Evolutionary conservation across 2,888 invertebrate species (phyloP).

Genomic region (Octonoba sinensis): DNA sequence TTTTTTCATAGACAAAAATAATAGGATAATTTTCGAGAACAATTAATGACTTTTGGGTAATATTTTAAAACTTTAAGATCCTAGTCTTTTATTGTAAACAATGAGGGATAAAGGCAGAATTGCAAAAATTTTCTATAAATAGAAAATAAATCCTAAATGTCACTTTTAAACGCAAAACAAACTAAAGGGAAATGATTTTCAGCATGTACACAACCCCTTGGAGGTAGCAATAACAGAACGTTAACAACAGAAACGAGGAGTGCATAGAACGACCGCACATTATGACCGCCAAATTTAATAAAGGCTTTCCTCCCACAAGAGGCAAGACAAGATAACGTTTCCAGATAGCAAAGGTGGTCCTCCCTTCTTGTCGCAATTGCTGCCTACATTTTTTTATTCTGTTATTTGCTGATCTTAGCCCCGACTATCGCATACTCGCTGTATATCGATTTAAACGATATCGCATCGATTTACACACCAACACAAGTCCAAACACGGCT

Average conservation of each 20-base stretch:
- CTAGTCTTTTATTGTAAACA: too few relatives aligned
- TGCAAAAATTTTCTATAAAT: too few relatives aligned
- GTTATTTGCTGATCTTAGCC: constrained; percentile 16
- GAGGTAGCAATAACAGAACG: constrained; percentile 11
- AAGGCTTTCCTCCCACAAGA: constrained; percentile 17
- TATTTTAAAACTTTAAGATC: too few relatives aligned
- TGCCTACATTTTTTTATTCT: neutral
- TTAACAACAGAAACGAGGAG: constrained; percentile 29
- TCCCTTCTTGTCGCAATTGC: constrained; percentile 37
- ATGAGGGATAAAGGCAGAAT: too few relatives aligned
- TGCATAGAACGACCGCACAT: constrained; percentile 17
- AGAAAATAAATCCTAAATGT: too few relatives aligned
- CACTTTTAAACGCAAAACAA: too few relatives aligned
- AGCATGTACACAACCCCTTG: constrained; percentile 3
- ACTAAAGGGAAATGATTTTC: neutral
- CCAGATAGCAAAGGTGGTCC: constrained; percentile 35
- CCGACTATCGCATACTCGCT: constrained; percentile 16
- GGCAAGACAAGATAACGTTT: constrained; percentile 21
- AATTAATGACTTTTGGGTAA: too few relatives aligned
- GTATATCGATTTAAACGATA: constrained; percentile 40
- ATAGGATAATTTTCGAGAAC: too few relatives aligned
- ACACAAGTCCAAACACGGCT: constrained; percentile 12
- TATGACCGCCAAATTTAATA: constrained; percentile 49
- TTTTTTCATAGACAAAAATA: too few relatives aligned
- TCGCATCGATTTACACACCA: constrained; percentile 33